These are phyloP conservation scores for Phataginus tetradactyla DNA, from an alignment of 2,797 vertebrate genomes.

Conservation along the genomic window DNA sequence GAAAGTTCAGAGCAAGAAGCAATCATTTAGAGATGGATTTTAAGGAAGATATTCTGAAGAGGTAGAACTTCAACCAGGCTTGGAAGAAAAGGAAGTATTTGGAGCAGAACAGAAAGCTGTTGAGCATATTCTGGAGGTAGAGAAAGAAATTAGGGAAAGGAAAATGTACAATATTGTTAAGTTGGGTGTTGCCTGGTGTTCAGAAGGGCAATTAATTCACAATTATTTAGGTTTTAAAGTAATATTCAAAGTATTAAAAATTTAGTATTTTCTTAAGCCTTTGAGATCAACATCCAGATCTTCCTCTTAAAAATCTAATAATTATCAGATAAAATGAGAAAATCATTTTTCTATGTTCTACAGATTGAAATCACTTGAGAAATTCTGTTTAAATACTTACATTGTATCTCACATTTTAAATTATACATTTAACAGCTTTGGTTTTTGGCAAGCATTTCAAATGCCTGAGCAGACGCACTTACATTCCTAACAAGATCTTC, in stretches of 20 bases:
- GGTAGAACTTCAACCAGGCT: background rate
- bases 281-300: slow-evolving; percentile 1
- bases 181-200: background rate
- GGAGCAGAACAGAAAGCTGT: background rate
- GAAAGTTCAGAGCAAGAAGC: background rate
- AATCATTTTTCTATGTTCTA: slow-evolving; percentile 1
- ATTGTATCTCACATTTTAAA: slow-evolving; percentile 17
- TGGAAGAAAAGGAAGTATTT: background rate
- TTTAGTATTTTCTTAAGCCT: background rate
- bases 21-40: background rate
- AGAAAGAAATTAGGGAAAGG: background rate
- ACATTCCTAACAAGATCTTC: background rate
- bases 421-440: background rate
- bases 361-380: background rate
- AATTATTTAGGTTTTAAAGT: slow-evolving; percentile 1
- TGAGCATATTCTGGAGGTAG: background rate
- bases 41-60: slow-evolving; percentile 28
- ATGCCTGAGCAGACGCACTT: background rate
- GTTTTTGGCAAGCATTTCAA: slow-evolving; percentile 43
- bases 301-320: background rate
- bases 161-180: background rate
- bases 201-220: background rate
- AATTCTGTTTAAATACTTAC: background rate
- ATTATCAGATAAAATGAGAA: background rate
- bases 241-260: background rate